phyloP scores from a whole-genome alignment of 2,888 invertebrate species.

The Pandemis corylana region DNA sequence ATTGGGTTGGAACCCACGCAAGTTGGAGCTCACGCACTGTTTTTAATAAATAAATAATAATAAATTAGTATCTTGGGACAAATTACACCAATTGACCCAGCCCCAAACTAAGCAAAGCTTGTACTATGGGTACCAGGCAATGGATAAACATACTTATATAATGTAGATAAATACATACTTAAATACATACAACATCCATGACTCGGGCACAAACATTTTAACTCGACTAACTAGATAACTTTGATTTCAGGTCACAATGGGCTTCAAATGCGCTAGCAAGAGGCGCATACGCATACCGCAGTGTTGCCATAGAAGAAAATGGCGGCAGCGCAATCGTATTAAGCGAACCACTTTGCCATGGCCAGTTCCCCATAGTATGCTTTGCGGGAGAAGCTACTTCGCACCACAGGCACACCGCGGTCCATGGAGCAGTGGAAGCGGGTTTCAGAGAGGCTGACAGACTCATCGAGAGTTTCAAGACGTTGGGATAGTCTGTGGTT shows the following conservation, averaged over 20 bases:
- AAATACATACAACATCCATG: too few relatives aligned
- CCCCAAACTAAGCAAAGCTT: too few relatives aligned
- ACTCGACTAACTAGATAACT: background rate
- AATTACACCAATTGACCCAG: too few relatives aligned
- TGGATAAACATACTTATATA: too few relatives aligned
- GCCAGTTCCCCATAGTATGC: slow-evolving; percentile 79
- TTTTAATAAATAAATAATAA: too few relatives aligned
- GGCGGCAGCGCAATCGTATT: slow-evolving; percentile 82
- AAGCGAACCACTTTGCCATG: slow-evolving; percentile 80
- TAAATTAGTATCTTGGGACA: too few relatives aligned
- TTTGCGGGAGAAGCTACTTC: slow-evolving; percentile 90
- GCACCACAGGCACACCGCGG: slow-evolving; percentile 86
- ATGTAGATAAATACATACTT: too few relatives aligned
- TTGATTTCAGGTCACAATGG: slow-evolving; percentile 86
- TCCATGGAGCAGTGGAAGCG: slow-evolving; percentile 90
- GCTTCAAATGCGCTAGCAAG: slow-evolving; percentile 84
- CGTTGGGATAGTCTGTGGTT: slow-evolving; percentile 26
- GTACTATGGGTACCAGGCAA: too few relatives aligned
- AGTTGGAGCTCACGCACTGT: too few relatives aligned
- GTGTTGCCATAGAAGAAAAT: slow-evolving; percentile 82
- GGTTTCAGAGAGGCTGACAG: slow-evolving; percentile 90
- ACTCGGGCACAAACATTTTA: too few relatives aligned
- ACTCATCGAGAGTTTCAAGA: slow-evolving; percentile 68
- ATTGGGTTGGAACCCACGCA: too few relatives aligned
- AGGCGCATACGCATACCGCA: slow-evolving; percentile 88